phyloP scores from a whole-genome alignment of 92 coral and sea anemone species.

The Zoanthus sansibaricus region DNA sequence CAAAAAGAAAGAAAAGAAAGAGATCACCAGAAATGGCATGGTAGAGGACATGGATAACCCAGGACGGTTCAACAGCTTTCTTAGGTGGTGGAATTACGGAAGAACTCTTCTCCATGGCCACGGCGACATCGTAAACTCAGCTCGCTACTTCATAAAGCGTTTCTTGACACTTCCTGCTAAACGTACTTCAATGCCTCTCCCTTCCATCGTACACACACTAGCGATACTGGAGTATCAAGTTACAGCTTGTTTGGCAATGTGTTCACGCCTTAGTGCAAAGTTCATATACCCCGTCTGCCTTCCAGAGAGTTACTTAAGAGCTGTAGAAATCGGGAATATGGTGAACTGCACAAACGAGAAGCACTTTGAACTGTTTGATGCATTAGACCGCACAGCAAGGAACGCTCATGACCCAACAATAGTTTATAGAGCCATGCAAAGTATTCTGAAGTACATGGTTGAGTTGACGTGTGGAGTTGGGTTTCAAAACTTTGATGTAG shows the following conservation, averaged over 20 bases:
- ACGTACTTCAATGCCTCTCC: conserved; percentile 59
- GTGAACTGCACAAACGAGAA: conserved; percentile 47
- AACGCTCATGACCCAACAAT: background rate
- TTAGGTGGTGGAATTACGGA: conserved; percentile 77
- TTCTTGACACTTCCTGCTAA: conserved; percentile 76
- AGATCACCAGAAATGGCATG: conserved; percentile 66
- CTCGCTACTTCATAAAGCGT: conserved; percentile 64
- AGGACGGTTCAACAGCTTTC: conserved; percentile 66
- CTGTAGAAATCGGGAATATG: conserved; percentile 67
- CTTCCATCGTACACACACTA: conserved; percentile 75
- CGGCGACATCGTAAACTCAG: conserved; percentile 67
- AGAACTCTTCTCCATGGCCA: conserved; percentile 57
- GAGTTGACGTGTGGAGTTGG: conserved; percentile 61
- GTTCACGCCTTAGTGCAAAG: conserved; percentile 48
- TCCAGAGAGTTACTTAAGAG: conserved; percentile 72
- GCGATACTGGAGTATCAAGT: conserved; percentile 76
- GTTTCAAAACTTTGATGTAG: conserved; percentile 52
- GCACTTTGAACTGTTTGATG: conserved; percentile 44
- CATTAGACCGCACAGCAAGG: conserved; percentile 48
- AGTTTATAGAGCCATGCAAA: conserved; percentile 30
- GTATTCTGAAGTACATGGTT: conserved; percentile 57
- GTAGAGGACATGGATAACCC: conserved; percentile 21
- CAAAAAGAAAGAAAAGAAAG: conserved; percentile 14
- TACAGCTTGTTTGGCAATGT: conserved; percentile 73
- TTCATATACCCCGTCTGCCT: conserved; percentile 51